Base-by-base conservation (phyloP, 2,113 vertebrate species). In the Thunnus maccoyii region DNA sequence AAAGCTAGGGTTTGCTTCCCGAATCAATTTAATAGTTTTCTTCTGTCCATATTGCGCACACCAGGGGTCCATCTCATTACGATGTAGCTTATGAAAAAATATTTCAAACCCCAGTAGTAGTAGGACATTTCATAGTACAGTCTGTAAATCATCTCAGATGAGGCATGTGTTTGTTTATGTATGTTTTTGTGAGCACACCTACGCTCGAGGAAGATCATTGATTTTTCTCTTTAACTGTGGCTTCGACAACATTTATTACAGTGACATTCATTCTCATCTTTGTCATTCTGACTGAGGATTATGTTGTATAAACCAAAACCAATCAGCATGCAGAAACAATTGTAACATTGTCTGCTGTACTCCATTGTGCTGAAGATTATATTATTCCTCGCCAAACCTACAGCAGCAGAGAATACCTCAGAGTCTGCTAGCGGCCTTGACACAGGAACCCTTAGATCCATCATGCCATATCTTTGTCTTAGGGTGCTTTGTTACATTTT, bases 401-500 rank as follows among this genome's bases (percentile, higher is more conserved):
- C 78, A 75, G 77, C 68, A 75, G 78, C 72, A 51, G 65, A 58
- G 80, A 88, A 90, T 76, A 74, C 76, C 77, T 78, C 50, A 0
- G 79, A 65, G 78, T 87, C 79, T 32, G 67, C 69, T 50, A 56
- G 78, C 52, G 72, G 89, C 89, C 87, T 83, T 85, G 86, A 87
- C 88, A 85, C 80, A 9, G 70, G 56, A 81, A 55, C 56, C 80
- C 74, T 87, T 27, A 85, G 78, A 90, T 90, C 78, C 82, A 83
- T 87, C 86, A 78, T 41, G 69, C 74, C 88, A 81, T 84, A 83
- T 92, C 89, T 88, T 87, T 90, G 84, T 92, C 89, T 90, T 86
- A 68, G 52, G 67, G 82, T 89, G 84, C 88, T 94, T 92, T 92
- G 88, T 93, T 93, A 92, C 71, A 55, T 91, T 90, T 92, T 90